Conservation (phyloP, 1,140 invertebrate genomes). For the Eriocheir sinensis region DNA sequence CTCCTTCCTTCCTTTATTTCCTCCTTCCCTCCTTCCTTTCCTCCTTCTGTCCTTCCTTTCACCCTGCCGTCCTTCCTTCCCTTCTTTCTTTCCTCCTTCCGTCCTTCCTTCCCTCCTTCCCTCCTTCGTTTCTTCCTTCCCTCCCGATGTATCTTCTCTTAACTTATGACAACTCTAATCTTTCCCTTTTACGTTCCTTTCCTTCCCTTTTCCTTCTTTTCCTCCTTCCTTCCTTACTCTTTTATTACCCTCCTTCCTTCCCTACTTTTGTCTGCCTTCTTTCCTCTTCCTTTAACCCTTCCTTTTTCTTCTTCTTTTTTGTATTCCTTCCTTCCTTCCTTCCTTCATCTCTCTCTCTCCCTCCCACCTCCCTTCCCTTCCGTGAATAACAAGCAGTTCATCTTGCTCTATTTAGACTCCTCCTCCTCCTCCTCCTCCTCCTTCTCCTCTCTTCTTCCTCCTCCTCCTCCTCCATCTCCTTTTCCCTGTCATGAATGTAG, state of each 20-base stretch:
- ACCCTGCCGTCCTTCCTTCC: too few relatives aligned
- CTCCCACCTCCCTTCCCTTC: background rate
- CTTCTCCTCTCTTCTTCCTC: background rate
- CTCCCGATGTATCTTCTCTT: too few relatives aligned
- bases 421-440: background rate
- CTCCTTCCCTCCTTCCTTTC: background rate
- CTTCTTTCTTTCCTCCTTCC: too few relatives aligned
- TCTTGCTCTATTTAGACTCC: background rate
- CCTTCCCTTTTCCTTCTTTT: background rate
- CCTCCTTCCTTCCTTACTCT: background rate
- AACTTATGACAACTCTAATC: too few relatives aligned
- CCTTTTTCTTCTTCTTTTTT: too few relatives aligned
- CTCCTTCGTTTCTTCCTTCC: background rate
- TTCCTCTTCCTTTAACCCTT: too few relatives aligned
- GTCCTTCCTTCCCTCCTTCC: too few relatives aligned
- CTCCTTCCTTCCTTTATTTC: background rate
- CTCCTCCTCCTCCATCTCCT: too few relatives aligned
- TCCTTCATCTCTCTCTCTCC: background rate
- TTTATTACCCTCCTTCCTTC: background rate
- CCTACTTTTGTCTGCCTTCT: background rate
- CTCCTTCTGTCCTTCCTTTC: background rate
- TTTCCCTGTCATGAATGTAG: too few relatives aligned
- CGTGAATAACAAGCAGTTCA: background rate
- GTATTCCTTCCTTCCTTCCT: background rate
- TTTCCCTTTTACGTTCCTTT: background rate